Percentiles rank a stretch among this genome's conserved stretches.
Evolutionary conservation across 2,113 vertebrate species (phyloP).

Genomic region (Elgaria multicarinata): DNA sequence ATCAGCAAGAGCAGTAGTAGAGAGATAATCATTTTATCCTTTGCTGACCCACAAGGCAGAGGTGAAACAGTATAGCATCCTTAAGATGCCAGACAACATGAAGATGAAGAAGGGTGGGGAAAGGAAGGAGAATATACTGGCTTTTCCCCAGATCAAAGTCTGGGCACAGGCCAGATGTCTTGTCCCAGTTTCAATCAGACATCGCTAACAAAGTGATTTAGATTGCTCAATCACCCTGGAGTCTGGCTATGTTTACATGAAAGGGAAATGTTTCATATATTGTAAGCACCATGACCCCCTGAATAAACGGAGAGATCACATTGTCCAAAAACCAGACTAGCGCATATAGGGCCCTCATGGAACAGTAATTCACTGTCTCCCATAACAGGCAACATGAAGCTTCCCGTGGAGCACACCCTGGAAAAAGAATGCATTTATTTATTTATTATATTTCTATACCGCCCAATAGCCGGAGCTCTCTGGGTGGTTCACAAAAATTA

Average conservation of each 20-base stretch:
- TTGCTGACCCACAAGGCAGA: constrained; percentile 1
- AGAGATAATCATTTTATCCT: constrained; percentile 10
- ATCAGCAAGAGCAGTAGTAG: not conserved
- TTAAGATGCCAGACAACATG: not conserved
- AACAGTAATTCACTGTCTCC: not conserved
- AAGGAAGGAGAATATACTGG: not conserved
- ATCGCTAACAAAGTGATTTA: not conserved
- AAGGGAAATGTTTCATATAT: not conserved
- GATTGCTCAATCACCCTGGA: not conserved
- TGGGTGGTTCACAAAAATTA: too few relatives aligned
- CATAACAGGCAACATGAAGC: not conserved
- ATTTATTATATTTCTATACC: too few relatives aligned
- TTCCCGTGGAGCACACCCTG: too few relatives aligned
- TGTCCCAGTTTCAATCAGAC: not conserved
- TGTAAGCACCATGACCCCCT: not conserved
- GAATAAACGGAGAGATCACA: not conserved
- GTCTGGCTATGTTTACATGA: not conserved
- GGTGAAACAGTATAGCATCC: not conserved
- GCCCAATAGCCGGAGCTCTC: too few relatives aligned
- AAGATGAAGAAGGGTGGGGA: not conserved
- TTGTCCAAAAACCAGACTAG: not conserved
- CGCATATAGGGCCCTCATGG: not conserved
- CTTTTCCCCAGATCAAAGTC: not conserved
- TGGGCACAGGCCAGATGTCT: not conserved
- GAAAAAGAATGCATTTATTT: not conserved